Evolutionary conservation across 2,797 vertebrate genomes (phyloP), one percentile per base, ranked within the genome.

Genomic region (Cyprinella venusta): DNA sequence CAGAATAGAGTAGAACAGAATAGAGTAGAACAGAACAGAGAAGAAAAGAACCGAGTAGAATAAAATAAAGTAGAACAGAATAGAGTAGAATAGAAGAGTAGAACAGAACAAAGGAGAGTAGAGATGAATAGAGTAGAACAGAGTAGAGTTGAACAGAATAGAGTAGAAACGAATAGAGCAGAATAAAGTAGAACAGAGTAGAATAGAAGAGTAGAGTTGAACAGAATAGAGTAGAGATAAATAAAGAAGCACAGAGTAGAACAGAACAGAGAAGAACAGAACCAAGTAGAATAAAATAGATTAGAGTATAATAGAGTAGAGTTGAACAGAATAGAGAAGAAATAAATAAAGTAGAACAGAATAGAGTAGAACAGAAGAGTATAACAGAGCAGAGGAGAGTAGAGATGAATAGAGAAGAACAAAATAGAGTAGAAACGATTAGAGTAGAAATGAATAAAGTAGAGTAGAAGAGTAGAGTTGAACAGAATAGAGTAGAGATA

Each of bases 401-500:
- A 42, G 10, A 42, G 1, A 0, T 1, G 5, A 70, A 4, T 1
- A 24, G 40, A 45, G 26, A 30, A 30, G 26, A 30, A 30, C 2
- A 30, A 30, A 33, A 4, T 33, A 33, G 33, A 33, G 5, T 4
- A 33, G 30, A 33, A 33, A 3, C 3, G 26, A n/a, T n/a, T n/a
- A n/a, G 26, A 30, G 26, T 30, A 30, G 26, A 30, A n/a, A n/a
- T n/a, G n/a, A n/a, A 30, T 30, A 30, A 30, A 30, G 0, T 42
- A 6, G 2, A 40, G 2, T 0, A n/a, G 16, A 68, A n/a, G 16
- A 68, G 0, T 0, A 6, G 0, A 21, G 2, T 15, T 24, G 8
- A 24, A 3, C 0, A 9, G 8, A 45, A 0, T 8, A 45, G 6
- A 70, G 3, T 1, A 15, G 10, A 21, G n/a, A 15, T 0, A n/a